A percentile compares a stretch with the other conserved stretches of the same genome.
These are phyloP conservation scores for Cheirogaleus major DNA, from an alignment of 2,797 vertebrate genomes.

Conservation along the genomic window DNA sequence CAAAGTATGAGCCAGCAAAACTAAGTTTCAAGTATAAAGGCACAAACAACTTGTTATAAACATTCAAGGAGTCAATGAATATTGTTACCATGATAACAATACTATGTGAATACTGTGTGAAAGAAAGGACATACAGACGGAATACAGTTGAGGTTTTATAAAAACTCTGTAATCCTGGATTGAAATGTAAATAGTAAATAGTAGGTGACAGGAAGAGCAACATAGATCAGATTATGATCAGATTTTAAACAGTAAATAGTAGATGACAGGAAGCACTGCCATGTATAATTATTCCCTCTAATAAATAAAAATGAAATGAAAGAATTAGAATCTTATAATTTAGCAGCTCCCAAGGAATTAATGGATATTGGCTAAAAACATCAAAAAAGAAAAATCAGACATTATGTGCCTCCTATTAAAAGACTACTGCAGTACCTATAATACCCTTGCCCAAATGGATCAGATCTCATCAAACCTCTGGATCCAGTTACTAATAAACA, in stretches of 20 bases:
- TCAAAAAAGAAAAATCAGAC: background rate
- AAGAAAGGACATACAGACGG: too few species aligned
- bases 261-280: background rate
- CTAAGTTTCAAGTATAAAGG: too few species aligned
- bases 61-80: too few species aligned
- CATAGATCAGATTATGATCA: too few species aligned
- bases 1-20: too few species aligned
- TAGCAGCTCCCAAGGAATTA: background rate
- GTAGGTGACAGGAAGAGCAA: too few species aligned
- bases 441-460: background rate
- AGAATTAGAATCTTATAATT: background rate
- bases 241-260: background rate
- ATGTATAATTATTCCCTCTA: background rate
- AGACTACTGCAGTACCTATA: background rate
- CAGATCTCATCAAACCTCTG: background rate
- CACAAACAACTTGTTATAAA: too few species aligned
- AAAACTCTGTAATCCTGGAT: too few species aligned
- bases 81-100: too few species aligned
- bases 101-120: too few species aligned
- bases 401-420: background rate
- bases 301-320: constrained; percentile 6
- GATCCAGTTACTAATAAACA: background rate
- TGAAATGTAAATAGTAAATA: too few species aligned
- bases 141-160: too few species aligned
- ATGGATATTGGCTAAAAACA: background rate